Evolutionary conservation across 2,888 invertebrate genomes (phyloP), one percentile per base, ranked within the genome.

Genomic region (Oligia strigilis): DNA sequence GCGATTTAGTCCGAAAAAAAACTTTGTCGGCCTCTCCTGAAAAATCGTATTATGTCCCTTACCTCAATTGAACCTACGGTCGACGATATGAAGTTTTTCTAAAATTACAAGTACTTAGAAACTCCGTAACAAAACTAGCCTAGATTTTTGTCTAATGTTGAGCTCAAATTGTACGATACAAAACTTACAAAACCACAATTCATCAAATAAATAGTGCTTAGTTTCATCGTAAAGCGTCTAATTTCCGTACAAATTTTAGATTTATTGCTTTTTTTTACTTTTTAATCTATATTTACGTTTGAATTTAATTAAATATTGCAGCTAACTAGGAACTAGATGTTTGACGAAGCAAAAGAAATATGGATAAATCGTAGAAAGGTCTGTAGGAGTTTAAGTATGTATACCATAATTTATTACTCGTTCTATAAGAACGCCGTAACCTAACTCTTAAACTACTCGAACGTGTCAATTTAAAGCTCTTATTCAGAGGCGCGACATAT

Each of bases 111-210:
- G 23, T 60, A 60, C 40, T 69, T 69, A 40, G 11, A 76, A 81
- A 52, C 60, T 60, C 55, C 55, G 19, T 60, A 49, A 52, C 65
- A 23, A 71, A 46, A 43, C 23, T 78, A 81, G 43, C 69, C 55
- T 84, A 84, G 5, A 19, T 23, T 52, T 60, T 78, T 14, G 5
- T 29, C 17, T 60, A 40, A 71, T 23, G 23, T 80, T 84, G 84
- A 84, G 80, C 84, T 81, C 36, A 77, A 69, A 75, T 80, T 83
- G 62, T 83, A 69, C 49, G 62, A 81, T 78, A 83, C 17, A 77
- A 62, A 81, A 62, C 19, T 67, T 69, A 83, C 60, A 67, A 67
- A 83, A 82, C 1, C 52, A 81, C 78, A 78, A 67, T 69, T 55
- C 6, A 77, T 69, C 4, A 69, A 77, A 77, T 13, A 62, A 67